phyloP scores from a whole-genome alignment of 2,113 vertebrate genomes.

The Notothenia coriiceps region DNA sequence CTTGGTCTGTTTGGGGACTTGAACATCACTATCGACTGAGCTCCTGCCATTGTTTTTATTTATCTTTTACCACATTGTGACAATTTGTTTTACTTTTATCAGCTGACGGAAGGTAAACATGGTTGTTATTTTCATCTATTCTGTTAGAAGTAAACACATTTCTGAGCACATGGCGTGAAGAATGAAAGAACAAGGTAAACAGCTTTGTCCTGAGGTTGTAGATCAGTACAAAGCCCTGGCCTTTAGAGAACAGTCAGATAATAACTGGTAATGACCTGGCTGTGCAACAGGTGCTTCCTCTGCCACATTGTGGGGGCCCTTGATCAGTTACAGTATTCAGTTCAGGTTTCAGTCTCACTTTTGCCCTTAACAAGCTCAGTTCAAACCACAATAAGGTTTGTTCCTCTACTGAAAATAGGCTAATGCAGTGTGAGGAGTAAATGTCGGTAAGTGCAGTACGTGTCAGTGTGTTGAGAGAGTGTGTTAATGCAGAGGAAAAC shows the following conservation, averaged over 20 bases:
- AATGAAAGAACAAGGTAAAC: conserved; percentile 77
- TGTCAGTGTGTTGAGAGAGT: neutral
- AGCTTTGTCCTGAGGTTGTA: conserved; percentile 77
- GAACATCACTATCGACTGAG: neutral
- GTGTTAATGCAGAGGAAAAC: neutral
- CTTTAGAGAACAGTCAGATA: conserved; percentile 68
- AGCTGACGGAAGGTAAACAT: conserved; percentile 30
- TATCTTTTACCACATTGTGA: no score
- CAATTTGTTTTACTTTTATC: neutral
- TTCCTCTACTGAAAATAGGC: conserved; percentile 3
- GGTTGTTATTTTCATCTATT: conserved; percentile 23
- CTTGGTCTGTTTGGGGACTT: no score
- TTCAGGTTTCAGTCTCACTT: conserved; percentile 39
- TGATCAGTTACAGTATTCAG: conserved; percentile 28
- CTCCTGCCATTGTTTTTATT: no score
- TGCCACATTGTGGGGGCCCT: conserved; percentile 43
- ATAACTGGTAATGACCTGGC: conserved; percentile 55
- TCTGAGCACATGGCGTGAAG: conserved; percentile 62
- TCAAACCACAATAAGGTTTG: conserved; percentile 37
- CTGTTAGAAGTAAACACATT: conserved; percentile 55
- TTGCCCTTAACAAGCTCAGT: conserved; percentile 10
- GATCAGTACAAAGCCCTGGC: conserved; percentile 75
- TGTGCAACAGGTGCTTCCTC: conserved; percentile 84
- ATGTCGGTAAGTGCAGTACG: neutral
- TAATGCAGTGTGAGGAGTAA: conserved; percentile 3